phyloP scores from a whole-genome alignment of 2,113 vertebrate genomes.

The Gobius niger region DNA sequence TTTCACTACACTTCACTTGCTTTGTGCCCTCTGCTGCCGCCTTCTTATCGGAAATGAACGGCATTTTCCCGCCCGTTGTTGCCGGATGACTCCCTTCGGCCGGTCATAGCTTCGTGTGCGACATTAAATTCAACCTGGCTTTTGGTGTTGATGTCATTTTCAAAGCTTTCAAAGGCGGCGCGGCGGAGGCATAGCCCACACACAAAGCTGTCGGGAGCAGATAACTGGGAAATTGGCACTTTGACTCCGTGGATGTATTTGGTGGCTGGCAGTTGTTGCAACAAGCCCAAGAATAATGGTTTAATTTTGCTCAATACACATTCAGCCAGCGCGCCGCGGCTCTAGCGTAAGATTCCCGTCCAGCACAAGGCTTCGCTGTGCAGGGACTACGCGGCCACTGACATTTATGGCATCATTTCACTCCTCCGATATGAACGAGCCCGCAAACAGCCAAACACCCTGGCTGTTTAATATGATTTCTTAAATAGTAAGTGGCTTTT shows the following conservation, averaged over 20 bases:
- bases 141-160: slow-evolving; percentile 3
- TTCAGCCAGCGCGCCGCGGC: slow-evolving; percentile 14
- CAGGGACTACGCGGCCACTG: slow-evolving; percentile 17
- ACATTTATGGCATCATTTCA: slow-evolving; percentile 32
- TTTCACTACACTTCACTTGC: neutral
- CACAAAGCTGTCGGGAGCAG: slow-evolving; percentile 37
- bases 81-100: slow-evolving; percentile 1
- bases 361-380: slow-evolving; percentile 22
- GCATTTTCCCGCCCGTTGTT: slow-evolving; percentile 1
- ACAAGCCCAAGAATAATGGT: slow-evolving; percentile 42
- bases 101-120: slow-evolving; percentile 10
- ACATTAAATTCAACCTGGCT: neutral
- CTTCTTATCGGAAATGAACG: slow-evolving; percentile 10
- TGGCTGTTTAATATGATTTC: neutral
- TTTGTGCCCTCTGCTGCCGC: neutral
- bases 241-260: slow-evolving; percentile 41
- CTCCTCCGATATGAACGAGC: neutral
- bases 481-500: neutral
- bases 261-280: slow-evolving; percentile 29
- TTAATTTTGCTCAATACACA: slow-evolving; percentile 41
- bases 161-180: slow-evolving; percentile 19
- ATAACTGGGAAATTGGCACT: slow-evolving; percentile 44
- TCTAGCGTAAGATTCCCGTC: slow-evolving; percentile 28
- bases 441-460: neutral
- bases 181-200: slow-evolving; percentile 27